phyloP scores from a whole-genome alignment of 2,888 invertebrate genomes.

The Ormyrus labotus region DNA sequence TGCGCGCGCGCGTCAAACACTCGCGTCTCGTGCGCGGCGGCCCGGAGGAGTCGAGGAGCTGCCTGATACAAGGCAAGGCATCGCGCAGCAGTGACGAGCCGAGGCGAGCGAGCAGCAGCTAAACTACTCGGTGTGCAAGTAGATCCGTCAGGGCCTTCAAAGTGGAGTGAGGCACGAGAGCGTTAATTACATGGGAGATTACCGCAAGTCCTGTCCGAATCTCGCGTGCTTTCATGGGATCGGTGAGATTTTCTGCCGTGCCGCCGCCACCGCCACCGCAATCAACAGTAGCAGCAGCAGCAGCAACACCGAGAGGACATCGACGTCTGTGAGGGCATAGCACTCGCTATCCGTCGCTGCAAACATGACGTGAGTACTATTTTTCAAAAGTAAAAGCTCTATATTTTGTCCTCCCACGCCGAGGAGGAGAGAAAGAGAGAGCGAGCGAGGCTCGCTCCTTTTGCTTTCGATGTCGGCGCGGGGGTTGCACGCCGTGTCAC shows the following conservation, averaged over 20 bases:
- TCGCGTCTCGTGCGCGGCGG: slow-evolving; percentile 6
- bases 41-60: no score
- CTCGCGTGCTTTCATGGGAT: slow-evolving; percentile 75
- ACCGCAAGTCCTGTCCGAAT: slow-evolving; percentile 74
- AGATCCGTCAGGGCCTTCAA: no score
- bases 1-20: slow-evolving; percentile 30
- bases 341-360: slow-evolving; percentile 71
- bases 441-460: not conserved
- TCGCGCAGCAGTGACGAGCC: no score
- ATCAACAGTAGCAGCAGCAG: slow-evolving; percentile 13
- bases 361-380: slow-evolving; percentile 73
- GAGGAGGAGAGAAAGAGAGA: no score
- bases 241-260: slow-evolving; percentile 73
- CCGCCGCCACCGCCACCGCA: slow-evolving; percentile 51
- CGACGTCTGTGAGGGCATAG: slow-evolving; percentile 72
- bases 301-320: slow-evolving; percentile 23
- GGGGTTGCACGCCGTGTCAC: no score
- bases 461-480: not conserved
- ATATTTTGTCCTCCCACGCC: no score
- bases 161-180: not conserved
- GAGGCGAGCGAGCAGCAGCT: no score
- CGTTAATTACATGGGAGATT: slow-evolving; percentile 70
- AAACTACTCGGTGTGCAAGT: no score
- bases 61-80: not conserved
- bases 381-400: not conserved